Conservation (phyloP, 2,888 invertebrate genomes). For the Trachelus troglodyta region DNA sequence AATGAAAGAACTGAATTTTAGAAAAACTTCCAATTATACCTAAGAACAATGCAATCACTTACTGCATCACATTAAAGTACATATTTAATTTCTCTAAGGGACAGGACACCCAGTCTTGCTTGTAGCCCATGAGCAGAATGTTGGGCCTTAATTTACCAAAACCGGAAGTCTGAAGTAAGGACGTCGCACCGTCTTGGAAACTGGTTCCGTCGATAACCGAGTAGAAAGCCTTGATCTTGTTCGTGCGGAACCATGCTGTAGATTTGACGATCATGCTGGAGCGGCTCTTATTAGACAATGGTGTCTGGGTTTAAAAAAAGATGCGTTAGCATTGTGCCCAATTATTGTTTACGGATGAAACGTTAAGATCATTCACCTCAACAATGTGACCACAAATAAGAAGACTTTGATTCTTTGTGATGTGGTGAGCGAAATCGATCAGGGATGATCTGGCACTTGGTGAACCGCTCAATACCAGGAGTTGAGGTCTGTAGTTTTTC, state of each 20-base stretch:
- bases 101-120: conserved; percentile 87
- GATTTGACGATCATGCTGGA: conserved; percentile 74
- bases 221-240: conserved; percentile 90
- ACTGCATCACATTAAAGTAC: conserved; percentile 96
- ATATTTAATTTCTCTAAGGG: conserved; percentile 80
- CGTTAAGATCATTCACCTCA: conserved; percentile 71
- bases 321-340: neutral
- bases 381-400: conserved; percentile 87
- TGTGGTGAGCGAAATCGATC: conserved; percentile 89
- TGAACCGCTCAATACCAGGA: conserved; percentile 85
- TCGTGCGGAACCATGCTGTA: conserved; percentile 85
- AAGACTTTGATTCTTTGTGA: conserved; percentile 92
- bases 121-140: conserved; percentile 94
- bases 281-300: conserved; percentile 68
- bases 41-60: conserved; percentile 60
- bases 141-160: conserved; percentile 94
- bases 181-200: conserved; percentile 84
- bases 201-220: conserved; percentile 79
- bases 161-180: conserved; percentile 87
- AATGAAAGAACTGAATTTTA: neutral
- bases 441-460: conserved; percentile 89
- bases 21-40: neutral
- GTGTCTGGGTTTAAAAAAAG: neutral
- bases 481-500: conserved; percentile 96
- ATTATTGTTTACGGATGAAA: neutral